A percentile compares a stretch with the other conserved stretches of the same genome.
These are phyloP conservation scores for Odocoileus virginianus DNA, from an alignment of 2,113 vertebrate genomes.

Conservation along the genomic window DNA sequence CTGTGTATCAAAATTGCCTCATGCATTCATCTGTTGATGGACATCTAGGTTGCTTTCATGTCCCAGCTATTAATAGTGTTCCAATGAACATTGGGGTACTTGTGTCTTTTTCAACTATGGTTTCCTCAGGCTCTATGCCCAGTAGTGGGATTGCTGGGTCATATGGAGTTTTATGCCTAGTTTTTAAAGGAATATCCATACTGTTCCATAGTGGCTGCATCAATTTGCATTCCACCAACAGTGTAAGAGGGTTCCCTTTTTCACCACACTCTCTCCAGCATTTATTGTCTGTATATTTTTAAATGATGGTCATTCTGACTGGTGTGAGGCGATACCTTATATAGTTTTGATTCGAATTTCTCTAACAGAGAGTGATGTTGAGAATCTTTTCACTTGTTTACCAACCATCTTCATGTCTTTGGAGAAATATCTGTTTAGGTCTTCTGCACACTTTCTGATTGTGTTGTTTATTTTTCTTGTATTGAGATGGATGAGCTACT, in stretches of 20 bases:
- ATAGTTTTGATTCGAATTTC: not conserved
- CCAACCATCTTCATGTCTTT: not conserved
- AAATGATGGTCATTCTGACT: not conserved
- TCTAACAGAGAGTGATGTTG: not conserved
- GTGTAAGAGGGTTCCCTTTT: not conserved
- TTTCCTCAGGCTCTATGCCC: not conserved
- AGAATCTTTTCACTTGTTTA: not conserved
- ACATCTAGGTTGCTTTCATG: not conserved
- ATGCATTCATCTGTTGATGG: not conserved
- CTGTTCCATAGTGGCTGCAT: not conserved
- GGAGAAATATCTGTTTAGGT: not conserved
- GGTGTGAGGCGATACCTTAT: not conserved
- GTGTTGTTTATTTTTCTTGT: not conserved
- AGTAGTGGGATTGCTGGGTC: not conserved
- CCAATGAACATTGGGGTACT: not conserved
- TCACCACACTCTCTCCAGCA: not conserved
- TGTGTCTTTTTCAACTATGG: not conserved
- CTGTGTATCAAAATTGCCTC: not conserved
- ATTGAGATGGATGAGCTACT: not conserved
- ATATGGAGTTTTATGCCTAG: not conserved
- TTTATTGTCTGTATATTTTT: not conserved
- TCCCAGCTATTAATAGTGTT: not conserved
- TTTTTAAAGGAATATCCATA: not conserved
- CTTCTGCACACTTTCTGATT: not conserved
- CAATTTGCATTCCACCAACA: not conserved